Evolutionary conservation across 2,113 vertebrate species (phyloP).

Genomic region (Dipodomys ordii): DNA sequence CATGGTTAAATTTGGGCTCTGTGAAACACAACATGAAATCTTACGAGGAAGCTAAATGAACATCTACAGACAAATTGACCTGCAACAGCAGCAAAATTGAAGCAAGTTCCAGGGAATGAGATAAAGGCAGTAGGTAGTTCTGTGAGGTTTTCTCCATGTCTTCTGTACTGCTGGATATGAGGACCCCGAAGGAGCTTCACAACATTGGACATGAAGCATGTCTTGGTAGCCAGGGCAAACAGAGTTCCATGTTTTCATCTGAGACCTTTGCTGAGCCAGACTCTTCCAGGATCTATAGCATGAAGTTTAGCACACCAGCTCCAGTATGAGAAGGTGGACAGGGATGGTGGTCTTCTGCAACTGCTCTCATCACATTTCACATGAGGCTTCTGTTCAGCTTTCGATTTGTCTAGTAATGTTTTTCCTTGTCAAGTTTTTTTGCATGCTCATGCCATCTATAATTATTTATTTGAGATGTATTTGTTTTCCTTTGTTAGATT

Average conservation of each 20-base stretch:
- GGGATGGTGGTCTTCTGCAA: no score
- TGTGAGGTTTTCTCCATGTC: neutral
- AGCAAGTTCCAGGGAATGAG: neutral
- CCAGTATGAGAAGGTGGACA: accelerated
- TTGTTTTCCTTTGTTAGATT: neutral
- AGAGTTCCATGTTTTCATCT: neutral
- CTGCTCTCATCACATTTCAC: no score
- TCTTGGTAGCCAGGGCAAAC: neutral
- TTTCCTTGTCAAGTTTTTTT: neutral
- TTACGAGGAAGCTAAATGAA: neutral
- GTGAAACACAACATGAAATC: neutral
- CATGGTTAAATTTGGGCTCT: neutral
- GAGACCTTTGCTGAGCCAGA: neutral
- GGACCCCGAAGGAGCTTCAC: neutral
- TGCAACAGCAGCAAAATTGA: neutral
- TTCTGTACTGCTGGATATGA: neutral
- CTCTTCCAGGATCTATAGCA: no score
- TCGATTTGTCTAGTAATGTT: neutral
- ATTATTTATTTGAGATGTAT: neutral
- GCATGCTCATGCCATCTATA: neutral
- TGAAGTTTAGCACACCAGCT: no score
- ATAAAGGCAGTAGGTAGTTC: neutral
- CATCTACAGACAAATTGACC: neutral
- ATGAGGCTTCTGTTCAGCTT: neutral
- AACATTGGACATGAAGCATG: neutral